Conservation (phyloP, 1,140 invertebrate species). For the Solenopsis fugax region DNA sequence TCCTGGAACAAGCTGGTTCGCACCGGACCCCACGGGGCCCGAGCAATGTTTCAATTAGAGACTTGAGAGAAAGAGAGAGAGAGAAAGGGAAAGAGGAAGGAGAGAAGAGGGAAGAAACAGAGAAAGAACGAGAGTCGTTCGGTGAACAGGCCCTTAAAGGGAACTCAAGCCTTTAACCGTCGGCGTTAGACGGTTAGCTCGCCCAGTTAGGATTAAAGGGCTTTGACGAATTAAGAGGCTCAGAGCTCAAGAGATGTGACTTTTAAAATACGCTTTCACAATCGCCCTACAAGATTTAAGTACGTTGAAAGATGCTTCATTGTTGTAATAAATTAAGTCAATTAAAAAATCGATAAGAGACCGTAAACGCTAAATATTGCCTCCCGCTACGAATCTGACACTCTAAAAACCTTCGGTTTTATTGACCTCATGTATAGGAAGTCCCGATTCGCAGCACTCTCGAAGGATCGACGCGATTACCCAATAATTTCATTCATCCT, state of each 20-base stretch:
- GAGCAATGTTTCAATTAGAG: conserved; percentile 78
- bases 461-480: not conserved
- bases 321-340: not conserved
- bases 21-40: conserved; percentile 72
- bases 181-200: conserved; percentile 27
- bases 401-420: not conserved
- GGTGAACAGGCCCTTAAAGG: conserved; percentile 61
- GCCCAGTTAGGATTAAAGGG: conserved; percentile 39
- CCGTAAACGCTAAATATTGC: not conserved
- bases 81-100: not conserved
- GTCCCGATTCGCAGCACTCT: not conserved
- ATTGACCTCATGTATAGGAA: not conserved
- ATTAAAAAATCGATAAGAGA: not conserved
- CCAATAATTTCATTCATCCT: not conserved
- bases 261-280: conserved; percentile 17
- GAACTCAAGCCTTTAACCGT: conserved; percentile 62
- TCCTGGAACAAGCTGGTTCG: conserved; percentile 75
- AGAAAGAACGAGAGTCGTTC: conserved; percentile 53
- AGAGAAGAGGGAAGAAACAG: not conserved
- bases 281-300: not conserved
- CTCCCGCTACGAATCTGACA: not conserved
- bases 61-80: conserved; percentile 41
- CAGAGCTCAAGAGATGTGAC: not conserved
- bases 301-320: not conserved
- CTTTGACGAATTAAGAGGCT: conserved; percentile 43